phyloP scores from a whole-genome alignment of 2,113 vertebrate genomes.

The Amia ocellicauda region DNA sequence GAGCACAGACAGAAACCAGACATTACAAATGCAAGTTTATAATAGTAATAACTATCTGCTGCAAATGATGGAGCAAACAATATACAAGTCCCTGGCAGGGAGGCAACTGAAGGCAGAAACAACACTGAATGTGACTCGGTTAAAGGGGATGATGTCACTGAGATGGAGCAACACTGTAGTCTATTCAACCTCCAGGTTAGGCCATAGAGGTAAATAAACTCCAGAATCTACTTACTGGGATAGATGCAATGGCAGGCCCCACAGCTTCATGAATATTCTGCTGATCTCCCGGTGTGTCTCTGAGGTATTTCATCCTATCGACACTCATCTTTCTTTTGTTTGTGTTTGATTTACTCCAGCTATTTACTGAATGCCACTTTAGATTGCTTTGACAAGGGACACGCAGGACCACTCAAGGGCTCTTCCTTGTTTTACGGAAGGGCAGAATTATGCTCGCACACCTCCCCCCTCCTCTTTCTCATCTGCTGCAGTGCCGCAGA shows the following conservation, averaged over 20 bases:
- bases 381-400: not conserved
- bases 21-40: too few relatives aligned
- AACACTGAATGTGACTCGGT: too few relatives aligned
- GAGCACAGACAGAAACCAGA: not conserved
- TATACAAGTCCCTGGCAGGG: too few relatives aligned
- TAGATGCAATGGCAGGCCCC: too few relatives aligned
- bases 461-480: not conserved
- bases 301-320: not conserved
- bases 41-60: too few relatives aligned
- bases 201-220: too few relatives aligned
- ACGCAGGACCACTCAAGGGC: not conserved
- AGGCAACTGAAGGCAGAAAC: too few relatives aligned
- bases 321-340: not conserved
- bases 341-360: constrained; percentile 1
- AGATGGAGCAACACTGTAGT: too few relatives aligned
- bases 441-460: not conserved
- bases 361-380: not conserved
- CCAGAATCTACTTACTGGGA: too few relatives aligned
- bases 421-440: not conserved
- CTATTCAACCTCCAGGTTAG: not conserved
- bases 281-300: not conserved
- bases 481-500: not conserved
- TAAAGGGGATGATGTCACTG: too few relatives aligned
- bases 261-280: not conserved
- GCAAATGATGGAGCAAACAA: too few relatives aligned